A percentile compares a stretch with the other conserved stretches of the same genome.
phyloP scores from a whole-genome alignment of 2,113 vertebrate species.

The Struthidea cinerea region DNA sequence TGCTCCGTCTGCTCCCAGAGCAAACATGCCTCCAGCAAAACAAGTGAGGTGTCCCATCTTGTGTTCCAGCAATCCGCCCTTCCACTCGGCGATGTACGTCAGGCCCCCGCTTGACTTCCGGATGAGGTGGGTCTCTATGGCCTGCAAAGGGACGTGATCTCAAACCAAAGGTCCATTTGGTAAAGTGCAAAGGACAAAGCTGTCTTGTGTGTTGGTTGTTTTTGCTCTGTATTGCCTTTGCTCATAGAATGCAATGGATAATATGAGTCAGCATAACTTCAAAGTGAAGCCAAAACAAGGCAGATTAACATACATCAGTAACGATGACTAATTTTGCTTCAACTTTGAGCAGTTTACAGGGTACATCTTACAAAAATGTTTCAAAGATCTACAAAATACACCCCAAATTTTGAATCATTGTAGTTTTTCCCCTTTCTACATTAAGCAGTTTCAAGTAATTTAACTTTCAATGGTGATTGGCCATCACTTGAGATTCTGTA shows the following conservation, averaged over 20 bases:
- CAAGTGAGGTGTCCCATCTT: constrained; percentile 99
- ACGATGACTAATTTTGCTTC: background rate
- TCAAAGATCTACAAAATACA: background rate
- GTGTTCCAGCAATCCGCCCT: constrained; percentile 93
- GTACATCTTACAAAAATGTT: background rate
- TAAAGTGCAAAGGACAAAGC: background rate
- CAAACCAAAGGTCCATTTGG: background rate
- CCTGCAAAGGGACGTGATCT: constrained; percentile 66
- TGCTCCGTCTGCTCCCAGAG: constrained; percentile 89
- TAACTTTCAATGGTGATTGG: background rate
- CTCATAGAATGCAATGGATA: background rate
- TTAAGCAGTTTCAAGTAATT: background rate
- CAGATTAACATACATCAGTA: background rate
- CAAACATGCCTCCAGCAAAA: constrained; percentile 98
- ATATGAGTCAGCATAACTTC: background rate
- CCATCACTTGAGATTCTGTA: background rate
- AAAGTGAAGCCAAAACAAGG: background rate
- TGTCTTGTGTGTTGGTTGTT: fast-evolving
- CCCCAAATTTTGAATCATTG: background rate
- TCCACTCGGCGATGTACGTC: constrained; percentile 98
- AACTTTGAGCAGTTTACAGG: background rate
- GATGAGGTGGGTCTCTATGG: constrained; percentile 92
- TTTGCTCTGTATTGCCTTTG: background rate
- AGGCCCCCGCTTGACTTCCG: constrained; percentile 89
- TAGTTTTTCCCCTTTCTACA: background rate